A percentile compares a stretch with the other conserved stretches of the same genome.
These are phyloP conservation scores for Cremastinae sp. DNA, from an alignment of 2,888 invertebrate species.

Conservation along the genomic window DNA sequence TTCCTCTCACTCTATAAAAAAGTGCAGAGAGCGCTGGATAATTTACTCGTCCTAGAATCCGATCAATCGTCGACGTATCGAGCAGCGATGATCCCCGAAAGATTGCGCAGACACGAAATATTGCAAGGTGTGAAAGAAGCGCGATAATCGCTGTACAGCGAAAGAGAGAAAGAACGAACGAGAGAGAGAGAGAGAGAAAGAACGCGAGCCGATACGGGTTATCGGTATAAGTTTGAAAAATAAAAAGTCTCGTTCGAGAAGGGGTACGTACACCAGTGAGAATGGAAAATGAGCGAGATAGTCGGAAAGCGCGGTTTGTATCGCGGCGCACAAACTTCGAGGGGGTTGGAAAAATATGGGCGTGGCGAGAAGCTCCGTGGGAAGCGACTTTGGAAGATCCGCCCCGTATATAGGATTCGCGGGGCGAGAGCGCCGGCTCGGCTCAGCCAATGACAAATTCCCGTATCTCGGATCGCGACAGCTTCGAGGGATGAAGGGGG, in stretches of 20 bases:
- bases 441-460: conserved; percentile 76
- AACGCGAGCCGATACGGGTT: too few relatives aligned
- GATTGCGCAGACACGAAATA: too few relatives aligned
- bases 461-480: conserved; percentile 54
- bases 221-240: too few relatives aligned
- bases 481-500: conserved; percentile 17
- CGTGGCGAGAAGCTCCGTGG: conserved; percentile 63
- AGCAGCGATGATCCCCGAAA: neutral
- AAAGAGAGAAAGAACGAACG: too few relatives aligned
- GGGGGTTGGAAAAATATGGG: conserved; percentile 60
- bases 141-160: too few relatives aligned
- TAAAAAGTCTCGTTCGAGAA: neutral
- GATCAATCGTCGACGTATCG: neutral
- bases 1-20: too few relatives aligned
- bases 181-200: too few relatives aligned
- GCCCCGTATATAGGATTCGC: conserved; percentile 66
- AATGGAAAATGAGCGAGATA: conserved; percentile 12
- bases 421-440: conserved; percentile 66
- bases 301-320: conserved; percentile 31
- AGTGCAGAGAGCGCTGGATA: neutral
- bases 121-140: too few relatives aligned
- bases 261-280: neutral
- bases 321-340: neutral
- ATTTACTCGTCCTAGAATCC: neutral
- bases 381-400: conserved; percentile 60